phyloP scores from a whole-genome alignment of 2,797 vertebrate species.

The Hylomyscus alleni region DNA sequence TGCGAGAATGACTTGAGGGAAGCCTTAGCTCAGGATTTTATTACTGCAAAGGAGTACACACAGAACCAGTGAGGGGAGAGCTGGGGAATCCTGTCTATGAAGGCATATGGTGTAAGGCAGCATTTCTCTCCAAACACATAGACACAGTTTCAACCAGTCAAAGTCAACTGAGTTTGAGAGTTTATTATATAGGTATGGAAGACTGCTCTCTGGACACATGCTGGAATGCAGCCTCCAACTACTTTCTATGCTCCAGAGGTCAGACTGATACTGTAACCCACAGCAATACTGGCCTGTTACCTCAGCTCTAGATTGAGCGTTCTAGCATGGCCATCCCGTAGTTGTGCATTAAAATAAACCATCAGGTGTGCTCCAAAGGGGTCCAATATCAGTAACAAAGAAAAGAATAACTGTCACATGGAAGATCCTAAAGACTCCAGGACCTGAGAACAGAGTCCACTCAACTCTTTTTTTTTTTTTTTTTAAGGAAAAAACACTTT shows the following conservation, averaged over 20 bases:
- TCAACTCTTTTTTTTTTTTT: neutral
- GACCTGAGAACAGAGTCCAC: neutral
- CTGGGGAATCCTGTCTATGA: neutral
- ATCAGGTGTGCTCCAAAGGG: neutral
- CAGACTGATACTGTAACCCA: neutral
- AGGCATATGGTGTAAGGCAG: neutral
- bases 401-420: neutral
- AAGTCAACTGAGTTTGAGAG: neutral
- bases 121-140: neutral
- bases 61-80: neutral
- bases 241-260: neutral
- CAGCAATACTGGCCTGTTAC: neutral
- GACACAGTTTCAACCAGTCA: neutral
- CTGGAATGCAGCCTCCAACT: neutral
- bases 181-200: neutral
- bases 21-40: neutral
- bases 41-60: neutral
- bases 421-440: neutral
- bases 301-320: neutral
- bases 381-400: neutral
- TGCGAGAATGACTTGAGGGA: neutral
- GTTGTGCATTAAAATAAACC: no score
- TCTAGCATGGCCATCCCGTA: neutral
- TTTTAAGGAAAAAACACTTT: neutral
- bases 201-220: neutral